Percentiles rank a stretch among this genome's conserved stretches.
Conservation (phyloP, 2,888 invertebrate genomes). For the Neria commutata region DNA sequence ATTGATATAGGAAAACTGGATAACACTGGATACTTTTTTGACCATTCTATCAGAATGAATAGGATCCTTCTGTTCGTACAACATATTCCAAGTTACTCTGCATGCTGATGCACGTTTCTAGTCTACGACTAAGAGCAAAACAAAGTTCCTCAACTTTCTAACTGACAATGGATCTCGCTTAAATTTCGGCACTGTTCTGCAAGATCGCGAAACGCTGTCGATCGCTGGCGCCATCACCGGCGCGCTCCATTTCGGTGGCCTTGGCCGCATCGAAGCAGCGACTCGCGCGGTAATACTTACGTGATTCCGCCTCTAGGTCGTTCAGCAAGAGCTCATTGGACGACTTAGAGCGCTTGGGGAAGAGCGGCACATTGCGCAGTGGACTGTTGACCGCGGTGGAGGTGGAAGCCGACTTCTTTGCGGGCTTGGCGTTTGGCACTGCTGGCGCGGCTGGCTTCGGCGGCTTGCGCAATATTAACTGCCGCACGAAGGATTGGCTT, state of each 20-base stretch:
- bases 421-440: conserved; percentile 41
- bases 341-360: conserved; percentile 53
- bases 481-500: conserved; percentile 60
- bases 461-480: conserved; percentile 41
- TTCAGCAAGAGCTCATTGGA: conserved; percentile 55
- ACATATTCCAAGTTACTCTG: no score
- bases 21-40: no score
- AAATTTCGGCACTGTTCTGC: conserved; percentile 14
- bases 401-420: conserved; percentile 29
- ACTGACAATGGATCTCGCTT: not conserved
- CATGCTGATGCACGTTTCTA: no score
- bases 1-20: no score
- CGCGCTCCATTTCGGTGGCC: not conserved
- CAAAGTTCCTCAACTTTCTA: not conserved
- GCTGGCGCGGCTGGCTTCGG: conserved; percentile 44
- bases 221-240: not conserved
- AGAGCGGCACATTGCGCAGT: conserved; percentile 42
- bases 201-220: not conserved
- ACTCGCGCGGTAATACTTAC: conserved; percentile 47
- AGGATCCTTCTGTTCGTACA: no score
- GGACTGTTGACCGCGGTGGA: conserved; percentile 39
- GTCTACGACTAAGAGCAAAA: no score
- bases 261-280: not conserved
- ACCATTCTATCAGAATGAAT: no score
- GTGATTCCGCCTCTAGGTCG: conserved; percentile 50